Evolutionary conservation across 2,113 vertebrate genomes (phyloP), one percentile per base, ranked within the genome.

Genomic region (Cebus imitator): DNA sequence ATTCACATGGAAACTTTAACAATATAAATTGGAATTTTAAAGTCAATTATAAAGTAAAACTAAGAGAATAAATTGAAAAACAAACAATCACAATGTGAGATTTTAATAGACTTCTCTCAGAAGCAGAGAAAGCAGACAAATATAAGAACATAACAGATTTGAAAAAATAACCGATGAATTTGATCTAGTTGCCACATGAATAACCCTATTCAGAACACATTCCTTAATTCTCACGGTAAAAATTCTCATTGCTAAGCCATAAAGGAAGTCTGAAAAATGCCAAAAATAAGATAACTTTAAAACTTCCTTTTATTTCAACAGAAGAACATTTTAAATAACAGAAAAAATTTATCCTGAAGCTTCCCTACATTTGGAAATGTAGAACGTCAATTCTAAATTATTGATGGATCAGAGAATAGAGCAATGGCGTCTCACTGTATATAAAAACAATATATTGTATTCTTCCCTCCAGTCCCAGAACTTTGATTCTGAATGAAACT

Each of bases 281-380:
- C 30, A 82, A 81, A 91, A 68, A 48, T 32, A 30, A 83, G 27
- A 92, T 6, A 35, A 87, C 23, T 55, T 90, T 83, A 87, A 82
- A 61, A 90, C n/a, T 64, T 70, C 50, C 40, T 92, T 90, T 92
- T 21, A 86, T 84, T 72, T 78, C 21, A 61, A 25, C 25, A 8
- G 40, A 87, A n/a, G 9, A 87, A 68, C 40, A 83, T 55, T 81
- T 83, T 37, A 73, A 86, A 86, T 66, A 87, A 90, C 50, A 96
- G 17, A 94, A 66, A 37, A 68, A 55, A 13, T 13, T 37, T 43
- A 17, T 35, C 17, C 18, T 6, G 2, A 90, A 82, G 43, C 12
- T 3, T 86, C 55, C 21, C 20, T 37, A 50, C 17, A 66, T 64
- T 66, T 92, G n/a, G 64, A 92, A 94, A 20, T 21, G 18, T 1